phyloP scores from a whole-genome alignment of 1,140 invertebrate genomes.

The Platyscapa corneri region DNA sequence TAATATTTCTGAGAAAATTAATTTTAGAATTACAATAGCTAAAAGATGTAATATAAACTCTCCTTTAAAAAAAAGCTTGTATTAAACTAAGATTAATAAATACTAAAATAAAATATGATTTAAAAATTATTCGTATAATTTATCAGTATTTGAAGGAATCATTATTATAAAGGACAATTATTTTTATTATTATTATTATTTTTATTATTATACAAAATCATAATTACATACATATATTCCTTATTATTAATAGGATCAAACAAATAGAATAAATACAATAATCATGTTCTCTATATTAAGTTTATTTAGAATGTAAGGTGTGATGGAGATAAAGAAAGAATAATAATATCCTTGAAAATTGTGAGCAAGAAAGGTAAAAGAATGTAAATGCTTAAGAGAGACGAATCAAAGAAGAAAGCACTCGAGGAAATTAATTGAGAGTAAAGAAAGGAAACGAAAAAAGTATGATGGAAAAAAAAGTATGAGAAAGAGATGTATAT shows the following conservation, averaged over 20 bases:
- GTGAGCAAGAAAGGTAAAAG: conserved; percentile 3
- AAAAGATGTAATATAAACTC: no score
- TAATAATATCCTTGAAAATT: conserved; percentile 30
- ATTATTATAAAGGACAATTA: no score
- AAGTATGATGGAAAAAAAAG: not conserved
- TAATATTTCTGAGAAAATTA: no score
- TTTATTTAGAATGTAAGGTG: not conserved
- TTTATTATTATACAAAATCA: no score
- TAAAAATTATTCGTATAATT: no score
- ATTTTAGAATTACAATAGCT: no score
- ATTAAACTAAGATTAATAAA: no score
- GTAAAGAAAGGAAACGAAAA: conserved; percentile 9
- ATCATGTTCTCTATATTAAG: conserved; percentile 7
- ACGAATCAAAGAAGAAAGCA: conserved; percentile 30
- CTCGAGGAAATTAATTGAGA: conserved; percentile 44
- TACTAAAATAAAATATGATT: no score
- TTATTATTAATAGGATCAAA: not conserved
- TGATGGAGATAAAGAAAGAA: not conserved
- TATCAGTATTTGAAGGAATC: no score
- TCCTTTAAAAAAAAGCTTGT: no score
- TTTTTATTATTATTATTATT: not conserved
- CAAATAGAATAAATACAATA: no score
- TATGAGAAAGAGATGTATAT: not conserved
- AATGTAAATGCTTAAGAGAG: conserved; percentile 33
- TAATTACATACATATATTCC: not conserved